Base-by-base conservation (phyloP, 2,888 invertebrate species). In the Lithophane socia region DNA sequence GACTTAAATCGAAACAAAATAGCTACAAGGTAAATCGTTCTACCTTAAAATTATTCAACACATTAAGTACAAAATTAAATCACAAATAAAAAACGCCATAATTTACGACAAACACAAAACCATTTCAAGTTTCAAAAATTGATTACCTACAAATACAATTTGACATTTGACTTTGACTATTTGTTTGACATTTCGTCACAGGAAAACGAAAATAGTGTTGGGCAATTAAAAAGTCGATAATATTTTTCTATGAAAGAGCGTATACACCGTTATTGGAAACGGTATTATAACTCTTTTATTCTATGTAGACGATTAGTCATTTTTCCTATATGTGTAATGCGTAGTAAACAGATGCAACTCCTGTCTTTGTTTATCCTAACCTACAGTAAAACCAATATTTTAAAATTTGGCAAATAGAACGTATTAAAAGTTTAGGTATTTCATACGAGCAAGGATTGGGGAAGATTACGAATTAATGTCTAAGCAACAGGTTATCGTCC, bases 401-500 rank as follows among this genome's bases (percentile, higher is more conserved):
- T 75, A 29, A 78, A 82, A 64, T 77, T 79, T 64, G 5, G 47
- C 66, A 82, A 78, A 74, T 64, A 70, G 71, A 82, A 72, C 68
- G 63, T 74, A 83, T 81, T 75, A 79, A 73, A 85, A 77, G 79
- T 88, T 86, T 82, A 86, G 82, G 79, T 81, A 89, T 86, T 71
- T 80, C 56, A 79, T 77, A 89, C 88, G 85, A 87, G 89, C 92
- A 90, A 90, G 90, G 90, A 92, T 92, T 92, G 91, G 90, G 90
- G 89, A 92, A 93, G 91, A 92, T 94, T 90, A 92, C 87, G 93
- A 94, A 93, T 95, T 94, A 94, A 95, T 95, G 92, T 91, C 86
- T 91, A 92, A 90, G 96, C 96, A 96, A 96, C 96, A 96, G 96
- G 96, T 96, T 95, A 94, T 91, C 92, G 88, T 92, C 94, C 91